Base-by-base conservation (phyloP, 2,113 vertebrate species). In the Arvicanthis niloticus region DNA sequence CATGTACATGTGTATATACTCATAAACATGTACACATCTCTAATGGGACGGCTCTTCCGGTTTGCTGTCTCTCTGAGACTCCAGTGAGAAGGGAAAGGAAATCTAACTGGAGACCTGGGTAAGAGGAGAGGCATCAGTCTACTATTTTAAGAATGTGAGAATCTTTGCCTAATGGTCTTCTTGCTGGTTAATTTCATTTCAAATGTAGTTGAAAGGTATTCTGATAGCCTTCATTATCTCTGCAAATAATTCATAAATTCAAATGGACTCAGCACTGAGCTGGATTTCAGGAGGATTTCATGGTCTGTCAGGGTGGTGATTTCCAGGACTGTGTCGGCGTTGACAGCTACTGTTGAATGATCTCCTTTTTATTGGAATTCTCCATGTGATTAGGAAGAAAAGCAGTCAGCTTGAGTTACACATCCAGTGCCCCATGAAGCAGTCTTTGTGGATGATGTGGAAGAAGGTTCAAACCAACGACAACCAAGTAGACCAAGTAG, bases 181-280 rank as follows among this genome's bases (percentile, higher is more conserved):
- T 91, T 91, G 80, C 37, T 90, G 93, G 91, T 94, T 98, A 81
- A 94, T 96, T 97, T 97, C 82, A 87, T 45, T 86, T 96, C 1
- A 1, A 60, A 77, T 96, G 60, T n/a, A 40, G 22, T 88, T 95
- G 96, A 81, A 97, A 98, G 85, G 96, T 93, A 95, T 77, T 73
- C 5, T 24, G 78, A 77, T n/a, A 26, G 29, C 29, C 96, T 98
- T 96, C 96, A 16, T 96, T 94, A 96, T 85, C 8, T 40, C 73
- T 88, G 53, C 70, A 92, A 98, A 97, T 75, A 97, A 94, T 94
- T 96, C 92, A 62, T 87, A 95, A 92, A 53, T 90, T 81, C n/a
- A 91, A 68, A 91, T 62, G 80, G 96, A 93, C 73, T 94, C 53
- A 3, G 90, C 87, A 31, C 67, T 87, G 34, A 67, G 73, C 62